These are phyloP conservation scores for Hippocampus abdominalis DNA, from an alignment of 2,113 vertebrate genomes.

Conservation along the genomic window DNA sequence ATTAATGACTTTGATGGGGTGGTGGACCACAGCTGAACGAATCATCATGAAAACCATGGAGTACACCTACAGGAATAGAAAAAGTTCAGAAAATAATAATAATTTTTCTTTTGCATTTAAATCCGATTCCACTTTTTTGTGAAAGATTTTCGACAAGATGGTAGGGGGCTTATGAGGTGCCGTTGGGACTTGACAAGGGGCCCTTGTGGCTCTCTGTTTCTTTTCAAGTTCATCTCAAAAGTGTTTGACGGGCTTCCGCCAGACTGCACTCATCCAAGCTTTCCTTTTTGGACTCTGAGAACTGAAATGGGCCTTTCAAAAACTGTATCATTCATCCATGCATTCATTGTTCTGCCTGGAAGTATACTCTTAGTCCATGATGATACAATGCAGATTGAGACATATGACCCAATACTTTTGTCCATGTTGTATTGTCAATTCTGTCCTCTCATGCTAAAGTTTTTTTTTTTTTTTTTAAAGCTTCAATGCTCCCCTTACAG, in stretches of 20 bases:
- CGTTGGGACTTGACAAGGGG: background rate
- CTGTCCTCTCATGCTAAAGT: too few species aligned
- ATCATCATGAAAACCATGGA: background rate
- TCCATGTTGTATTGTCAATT: too few species aligned
- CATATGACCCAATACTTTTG: too few species aligned
- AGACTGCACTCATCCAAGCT: background rate
- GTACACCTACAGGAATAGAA: background rate
- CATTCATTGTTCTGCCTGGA: too few species aligned
- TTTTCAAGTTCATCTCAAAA: background rate
- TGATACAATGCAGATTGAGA: too few species aligned
- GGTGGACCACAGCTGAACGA: background rate
- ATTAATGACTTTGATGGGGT: conserved; percentile 16
- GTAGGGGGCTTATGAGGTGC: background rate
- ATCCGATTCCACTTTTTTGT: background rate
- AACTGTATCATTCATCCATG: background rate
- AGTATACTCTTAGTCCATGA: too few species aligned
- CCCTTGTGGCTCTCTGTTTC: background rate
- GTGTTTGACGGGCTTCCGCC: background rate
- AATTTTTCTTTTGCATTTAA: background rate
- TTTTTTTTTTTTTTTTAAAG: too few species aligned
- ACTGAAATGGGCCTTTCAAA: background rate
- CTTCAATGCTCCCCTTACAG: too few species aligned
- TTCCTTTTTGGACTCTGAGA: background rate
- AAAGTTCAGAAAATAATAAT: background rate
- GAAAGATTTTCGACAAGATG: background rate